Conservation (phyloP, 92 coral and sea anemone genomes). For the Meandrina meandrites region DNA sequence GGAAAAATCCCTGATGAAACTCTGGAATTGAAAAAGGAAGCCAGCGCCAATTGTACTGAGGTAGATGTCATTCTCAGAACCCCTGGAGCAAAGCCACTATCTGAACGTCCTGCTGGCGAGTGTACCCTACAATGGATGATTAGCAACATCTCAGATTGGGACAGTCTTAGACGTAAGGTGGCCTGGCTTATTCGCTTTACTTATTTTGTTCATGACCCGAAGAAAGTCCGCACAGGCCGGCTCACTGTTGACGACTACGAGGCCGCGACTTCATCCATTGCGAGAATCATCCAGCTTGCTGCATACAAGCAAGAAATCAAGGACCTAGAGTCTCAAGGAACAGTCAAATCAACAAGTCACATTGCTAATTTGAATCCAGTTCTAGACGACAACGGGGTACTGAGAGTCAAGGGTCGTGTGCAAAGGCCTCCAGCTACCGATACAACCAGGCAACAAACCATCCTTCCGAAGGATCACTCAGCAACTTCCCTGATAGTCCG, state of each 20-base stretch:
- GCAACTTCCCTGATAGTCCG: slow-evolving; percentile 47
- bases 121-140: background rate
- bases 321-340: slow-evolving; percentile 23
- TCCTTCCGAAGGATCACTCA: slow-evolving; percentile 52
- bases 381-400: slow-evolving; percentile 38
- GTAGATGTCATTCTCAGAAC: background rate
- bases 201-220: slow-evolving; percentile 31
- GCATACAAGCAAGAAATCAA: slow-evolving; percentile 42
- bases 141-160: background rate
- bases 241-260: slow-evolving; percentile 57
- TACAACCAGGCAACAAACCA: slow-evolving; percentile 32
- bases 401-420: slow-evolving; percentile 54
- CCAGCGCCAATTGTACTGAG: slow-evolving; percentile 11
- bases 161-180: slow-evolving; percentile 32
- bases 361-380: slow-evolving; percentile 54
- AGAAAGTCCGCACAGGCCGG: slow-evolving; percentile 15
- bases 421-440: slow-evolving; percentile 21
- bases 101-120: background rate
- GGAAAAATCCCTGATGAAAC: slow-evolving; percentile 26
- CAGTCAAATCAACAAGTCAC: slow-evolving; percentile 49
- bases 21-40: slow-evolving; percentile 33
- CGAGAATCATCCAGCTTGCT: slow-evolving; percentile 43
- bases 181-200: slow-evolving; percentile 60
- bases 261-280: slow-evolving; percentile 35
- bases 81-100: background rate